Evolutionary conservation across 2,113 vertebrate species (phyloP).

Genomic region (Pedionomus torquatus): DNA sequence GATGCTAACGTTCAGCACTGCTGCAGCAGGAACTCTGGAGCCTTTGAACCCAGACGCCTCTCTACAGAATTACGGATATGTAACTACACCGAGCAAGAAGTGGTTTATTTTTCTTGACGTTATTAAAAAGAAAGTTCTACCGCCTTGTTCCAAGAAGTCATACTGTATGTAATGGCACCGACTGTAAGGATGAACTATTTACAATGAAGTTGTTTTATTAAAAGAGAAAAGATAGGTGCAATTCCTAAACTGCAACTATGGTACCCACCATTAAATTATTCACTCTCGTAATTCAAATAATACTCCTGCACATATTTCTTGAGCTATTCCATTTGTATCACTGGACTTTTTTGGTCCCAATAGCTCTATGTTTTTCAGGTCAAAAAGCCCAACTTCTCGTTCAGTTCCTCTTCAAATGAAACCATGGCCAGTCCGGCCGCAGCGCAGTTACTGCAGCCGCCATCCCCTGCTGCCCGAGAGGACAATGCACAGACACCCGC

Average conservation of each 20-base stretch:
- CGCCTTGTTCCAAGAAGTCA: neutral
- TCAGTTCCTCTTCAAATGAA: neutral
- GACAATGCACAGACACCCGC: neutral
- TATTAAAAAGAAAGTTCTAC: neutral
- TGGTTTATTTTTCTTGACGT: neutral
- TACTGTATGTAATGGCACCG: neutral
- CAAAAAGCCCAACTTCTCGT: conserved; percentile 9
- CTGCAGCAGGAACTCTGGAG: neutral
- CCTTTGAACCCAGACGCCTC: neutral
- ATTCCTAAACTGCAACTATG: neutral
- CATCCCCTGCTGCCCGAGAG: neutral
- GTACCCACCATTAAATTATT: neutral
- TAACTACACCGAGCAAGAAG: neutral
- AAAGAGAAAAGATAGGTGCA: neutral
- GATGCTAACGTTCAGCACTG: neutral
- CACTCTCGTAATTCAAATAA: neutral
- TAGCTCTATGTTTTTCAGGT: neutral
- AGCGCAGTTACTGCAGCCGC: neutral
- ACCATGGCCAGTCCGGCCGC: neutral
- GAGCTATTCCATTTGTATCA: neutral
- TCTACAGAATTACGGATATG: neutral
- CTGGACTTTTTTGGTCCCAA: neutral
- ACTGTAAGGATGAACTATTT: neutral
- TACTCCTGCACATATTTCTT: neutral
- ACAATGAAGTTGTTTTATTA: neutral